Percentiles rank a stretch among this genome's conserved stretches.
These are phyloP conservation scores for Bombyx huttoni DNA, from an alignment of 2,888 invertebrate genomes.

Conservation along the genomic window DNA sequence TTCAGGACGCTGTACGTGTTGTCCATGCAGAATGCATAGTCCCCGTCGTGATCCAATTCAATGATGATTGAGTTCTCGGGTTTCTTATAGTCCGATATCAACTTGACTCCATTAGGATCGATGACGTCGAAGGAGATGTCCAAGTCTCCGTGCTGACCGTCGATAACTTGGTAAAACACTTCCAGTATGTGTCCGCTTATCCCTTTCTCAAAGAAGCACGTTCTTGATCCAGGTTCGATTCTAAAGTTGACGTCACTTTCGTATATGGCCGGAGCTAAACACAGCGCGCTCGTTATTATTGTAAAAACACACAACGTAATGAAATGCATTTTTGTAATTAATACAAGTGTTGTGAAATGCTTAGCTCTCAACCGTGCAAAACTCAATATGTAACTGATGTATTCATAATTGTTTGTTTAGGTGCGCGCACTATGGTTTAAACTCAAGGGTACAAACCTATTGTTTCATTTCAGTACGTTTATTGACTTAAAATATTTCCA, in stretches of 20 bases:
- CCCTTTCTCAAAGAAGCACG: constrained; percentile 48
- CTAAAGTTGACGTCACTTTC: constrained; percentile 48
- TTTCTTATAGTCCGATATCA: constrained; percentile 78
- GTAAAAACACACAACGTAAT: neutral
- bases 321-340: neutral
- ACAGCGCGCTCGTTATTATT: constrained; percentile 11
- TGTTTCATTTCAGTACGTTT: neutral
- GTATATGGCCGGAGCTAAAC: constrained; percentile 23
- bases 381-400: neutral
- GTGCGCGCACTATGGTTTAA: neutral
- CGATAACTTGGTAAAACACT: constrained; percentile 73
- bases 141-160: constrained; percentile 87
- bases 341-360: neutral
- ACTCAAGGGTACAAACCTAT: neutral
- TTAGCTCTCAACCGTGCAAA: neutral
- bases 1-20: constrained; percentile 87
- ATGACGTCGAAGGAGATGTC: constrained; percentile 83
- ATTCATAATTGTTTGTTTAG: constrained; percentile 2
- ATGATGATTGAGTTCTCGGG: constrained; percentile 77
- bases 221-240: constrained; percentile 43
- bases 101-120: constrained; percentile 74
- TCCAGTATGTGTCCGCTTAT: constrained; percentile 48
- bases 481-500: constrained; percentile 2
- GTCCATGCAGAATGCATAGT: constrained; percentile 89
- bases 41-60: constrained; percentile 75